Percentiles rank a stretch among this genome's conserved stretches.
These are phyloP conservation scores for Nudaria mundana DNA, from an alignment of 2,888 invertebrate species.

Conservation along the genomic window DNA sequence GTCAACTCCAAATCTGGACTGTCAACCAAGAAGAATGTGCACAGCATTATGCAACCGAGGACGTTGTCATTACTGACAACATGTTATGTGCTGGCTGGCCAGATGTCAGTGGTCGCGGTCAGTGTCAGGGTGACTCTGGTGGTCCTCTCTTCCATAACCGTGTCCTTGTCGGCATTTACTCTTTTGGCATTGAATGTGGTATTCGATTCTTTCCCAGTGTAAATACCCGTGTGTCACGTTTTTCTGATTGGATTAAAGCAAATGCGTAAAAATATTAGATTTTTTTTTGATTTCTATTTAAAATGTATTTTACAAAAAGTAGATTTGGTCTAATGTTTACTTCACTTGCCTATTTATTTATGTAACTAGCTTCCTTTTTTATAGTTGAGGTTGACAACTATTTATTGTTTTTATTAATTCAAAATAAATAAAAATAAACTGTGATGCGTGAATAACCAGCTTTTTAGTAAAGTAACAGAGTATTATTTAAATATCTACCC, in stretches of 20 bases:
- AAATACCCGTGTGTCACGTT: slow-evolving; percentile 27
- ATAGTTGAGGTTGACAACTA: too few relatives aligned
- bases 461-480: too few relatives aligned
- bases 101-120: slow-evolving; percentile 57
- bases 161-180: slow-evolving; percentile 14
- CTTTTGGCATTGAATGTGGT: slow-evolving; percentile 1
- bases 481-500: too few relatives aligned
- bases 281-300: too few relatives aligned
- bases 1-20: slow-evolving; percentile 44
- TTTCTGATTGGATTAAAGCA: background rate
- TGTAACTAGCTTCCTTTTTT: too few relatives aligned
- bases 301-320: too few relatives aligned
- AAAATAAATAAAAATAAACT: too few relatives aligned
- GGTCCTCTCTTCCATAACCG: slow-evolving; percentile 55
- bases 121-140: slow-evolving; percentile 60
- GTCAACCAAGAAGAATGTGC: slow-evolving; percentile 40
- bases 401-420: too few relatives aligned
- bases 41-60: slow-evolving; percentile 30
- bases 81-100: slow-evolving; percentile 58
- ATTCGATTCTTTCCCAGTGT: slow-evolving; percentile 27
- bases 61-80: slow-evolving; percentile 38
- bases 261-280: too few relatives aligned
- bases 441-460: too few relatives aligned
- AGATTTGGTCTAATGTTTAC: too few relatives aligned
- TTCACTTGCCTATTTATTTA: too few relatives aligned